Evolutionary conservation across 2,888 invertebrate species (phyloP), one percentile per base, ranked within the genome.

Genomic region (Lepetodrilus schrolli): DNA sequence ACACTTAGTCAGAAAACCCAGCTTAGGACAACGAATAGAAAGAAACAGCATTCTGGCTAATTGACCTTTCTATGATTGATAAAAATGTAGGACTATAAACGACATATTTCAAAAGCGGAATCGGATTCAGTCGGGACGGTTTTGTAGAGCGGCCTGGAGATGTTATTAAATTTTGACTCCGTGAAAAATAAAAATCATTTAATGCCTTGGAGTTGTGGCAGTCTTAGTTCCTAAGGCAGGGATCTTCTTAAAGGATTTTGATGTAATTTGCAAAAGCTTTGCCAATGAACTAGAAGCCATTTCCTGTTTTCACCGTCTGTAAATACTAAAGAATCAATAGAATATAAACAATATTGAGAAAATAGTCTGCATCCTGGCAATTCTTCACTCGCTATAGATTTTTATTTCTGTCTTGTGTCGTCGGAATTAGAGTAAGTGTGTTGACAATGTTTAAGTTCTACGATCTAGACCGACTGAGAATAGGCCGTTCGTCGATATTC

Each of bases 91-190:
- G 58, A 58, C 30, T 58, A 26, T 58, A 58, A 58, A 58, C 58
- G 58, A 58, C 58, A 58, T 58, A 58, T 58, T 58, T 58, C 58
- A 26, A 58, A 58, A 58, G 58, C 58, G 58, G 58, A 58, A 58
- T 58, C 58, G 58, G 58, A 58, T 58, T 58, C 17, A 17, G 34
- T 34, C 34, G 58, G 34, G 58, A 58, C 34, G 58, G 30, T 7
- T 17, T 58, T 17, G 34, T 7, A 17, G 58, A 58, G 34, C 17
- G 30, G 30, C 58, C 58, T 26, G 34, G 17, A 17, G 43, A 8
- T 43, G 26, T 58, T 58, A 58, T 58, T 34, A 58, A 58, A 58
- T 58, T 34, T 58, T 58, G 58, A 58, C 58, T 58, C 34, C 30
- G 30, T 34, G 58, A 30, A 58, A 58, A 58, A 58, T 58, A 30